Percentiles rank a stretch among this genome's conserved stretches.
Conservation (phyloP, 2,888 invertebrate species). For the Prosapia bicincta region DNA sequence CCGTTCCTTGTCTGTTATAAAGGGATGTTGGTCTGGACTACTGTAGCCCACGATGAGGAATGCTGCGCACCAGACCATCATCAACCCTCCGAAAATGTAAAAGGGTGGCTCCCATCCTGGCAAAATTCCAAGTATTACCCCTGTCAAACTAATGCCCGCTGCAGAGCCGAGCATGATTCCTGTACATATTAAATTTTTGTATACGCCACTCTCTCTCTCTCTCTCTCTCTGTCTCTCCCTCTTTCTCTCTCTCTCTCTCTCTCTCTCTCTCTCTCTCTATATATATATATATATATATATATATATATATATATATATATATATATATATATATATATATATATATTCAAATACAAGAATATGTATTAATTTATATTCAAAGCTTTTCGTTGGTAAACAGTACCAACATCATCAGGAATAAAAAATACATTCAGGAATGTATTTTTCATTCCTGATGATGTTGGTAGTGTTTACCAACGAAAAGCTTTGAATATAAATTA, state of each 20-base stretch:
- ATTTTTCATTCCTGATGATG: too few relatives aligned
- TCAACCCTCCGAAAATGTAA: constrained; percentile 72
- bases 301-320: too few relatives aligned
- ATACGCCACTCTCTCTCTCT: neutral
- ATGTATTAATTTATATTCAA: too few relatives aligned
- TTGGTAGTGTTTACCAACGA: too few relatives aligned
- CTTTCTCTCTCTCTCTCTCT: neutral
- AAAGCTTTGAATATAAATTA: too few relatives aligned
- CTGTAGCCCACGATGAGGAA: constrained; percentile 69
- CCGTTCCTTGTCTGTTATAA: constrained; percentile 66
- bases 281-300: too few relatives aligned
- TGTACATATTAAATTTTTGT: too few relatives aligned
- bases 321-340: too few relatives aligned
- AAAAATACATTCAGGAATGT: too few relatives aligned
- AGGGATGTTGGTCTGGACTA: constrained; percentile 60
- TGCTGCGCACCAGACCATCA: constrained; percentile 68
- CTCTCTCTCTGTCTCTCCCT: neutral
- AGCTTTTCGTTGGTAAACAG: too few relatives aligned
- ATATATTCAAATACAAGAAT: too few relatives aligned
- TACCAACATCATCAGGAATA: too few relatives aligned
- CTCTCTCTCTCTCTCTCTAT: neutral
- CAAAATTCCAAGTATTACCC: constrained; percentile 61
- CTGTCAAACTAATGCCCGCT: constrained; percentile 70
- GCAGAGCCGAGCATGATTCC: constrained; percentile 89
- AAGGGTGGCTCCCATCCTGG: constrained; percentile 82